Percentiles rank a stretch among this genome's conserved stretches.
phyloP scores from a whole-genome alignment of 2,797 vertebrate genomes.

The Amblyraja radiata region DNA sequence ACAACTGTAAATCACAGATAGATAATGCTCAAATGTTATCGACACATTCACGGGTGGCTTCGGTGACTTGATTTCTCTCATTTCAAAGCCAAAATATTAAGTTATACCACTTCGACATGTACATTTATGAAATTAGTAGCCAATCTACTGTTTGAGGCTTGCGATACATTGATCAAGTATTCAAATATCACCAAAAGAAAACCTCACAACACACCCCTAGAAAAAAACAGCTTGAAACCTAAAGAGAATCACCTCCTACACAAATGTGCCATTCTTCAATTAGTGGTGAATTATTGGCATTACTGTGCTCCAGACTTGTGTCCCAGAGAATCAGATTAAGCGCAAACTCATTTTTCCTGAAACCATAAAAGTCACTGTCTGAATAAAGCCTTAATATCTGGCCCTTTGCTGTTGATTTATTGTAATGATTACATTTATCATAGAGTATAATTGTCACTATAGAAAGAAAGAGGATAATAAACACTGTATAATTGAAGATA shows the following conservation, averaged over 20 bases:
- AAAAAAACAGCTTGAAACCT: neutral
- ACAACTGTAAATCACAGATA: neutral
- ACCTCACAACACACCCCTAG: neutral
- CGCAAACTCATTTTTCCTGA: conserved; percentile 18
- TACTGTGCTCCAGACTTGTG: neutral
- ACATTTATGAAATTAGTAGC: neutral
- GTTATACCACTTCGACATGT: neutral
- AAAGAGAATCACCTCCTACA: neutral
- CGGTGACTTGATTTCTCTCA: neutral
- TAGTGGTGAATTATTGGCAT: neutral
- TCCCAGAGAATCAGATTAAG: neutral
- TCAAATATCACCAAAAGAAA: neutral
- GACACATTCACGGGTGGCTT: too few relatives aligned
- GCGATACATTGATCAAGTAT: neutral
- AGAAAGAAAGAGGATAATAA: neutral
- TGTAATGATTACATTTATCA: conserved; percentile 21
- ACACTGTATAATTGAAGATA: conserved; percentile 2
- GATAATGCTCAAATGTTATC: neutral
- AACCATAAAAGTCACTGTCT: neutral
- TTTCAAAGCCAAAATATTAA: neutral
- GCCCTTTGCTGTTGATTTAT: neutral
- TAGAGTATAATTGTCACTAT: neutral
- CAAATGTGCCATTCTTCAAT: neutral
- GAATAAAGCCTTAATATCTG: conserved; percentile 7
- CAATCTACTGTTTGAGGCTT: neutral